Evolutionary conservation across 2,797 vertebrate genomes (phyloP).

Genomic region (Stomatorhinus walkeri): DNA sequence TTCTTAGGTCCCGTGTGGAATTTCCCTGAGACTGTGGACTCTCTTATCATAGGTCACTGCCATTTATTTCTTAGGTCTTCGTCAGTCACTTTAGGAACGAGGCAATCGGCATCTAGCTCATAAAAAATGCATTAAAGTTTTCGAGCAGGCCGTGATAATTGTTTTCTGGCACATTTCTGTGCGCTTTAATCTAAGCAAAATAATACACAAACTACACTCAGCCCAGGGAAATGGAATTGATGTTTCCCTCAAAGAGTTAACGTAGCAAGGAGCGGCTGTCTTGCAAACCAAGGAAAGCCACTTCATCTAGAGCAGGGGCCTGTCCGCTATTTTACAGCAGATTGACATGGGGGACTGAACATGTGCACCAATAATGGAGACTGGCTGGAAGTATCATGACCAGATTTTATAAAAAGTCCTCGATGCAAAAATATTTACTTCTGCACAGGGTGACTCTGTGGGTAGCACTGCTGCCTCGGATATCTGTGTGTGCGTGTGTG

Average conservation of each 20-base stretch:
- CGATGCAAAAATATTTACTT: background rate
- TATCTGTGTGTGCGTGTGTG: background rate
- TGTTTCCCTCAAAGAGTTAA: background rate
- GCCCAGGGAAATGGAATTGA: background rate
- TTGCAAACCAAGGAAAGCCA: background rate
- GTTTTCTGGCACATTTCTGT: background rate
- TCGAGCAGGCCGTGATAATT: background rate
- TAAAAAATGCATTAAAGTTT: slow-evolving; percentile 11
- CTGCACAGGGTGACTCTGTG: background rate
- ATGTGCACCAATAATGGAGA: background rate
- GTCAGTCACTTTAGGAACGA: background rate
- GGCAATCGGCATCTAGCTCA: background rate
- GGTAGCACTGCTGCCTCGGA: background rate
- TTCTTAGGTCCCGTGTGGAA: background rate
- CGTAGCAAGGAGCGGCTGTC: background rate
- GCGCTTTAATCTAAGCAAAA: background rate
- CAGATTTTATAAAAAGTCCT: background rate
- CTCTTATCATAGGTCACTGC: background rate
- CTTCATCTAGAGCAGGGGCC: background rate
- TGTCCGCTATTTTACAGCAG: background rate
- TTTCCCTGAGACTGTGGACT: background rate
- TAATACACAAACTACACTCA: background rate
- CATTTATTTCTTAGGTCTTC: background rate
- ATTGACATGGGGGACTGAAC: background rate
- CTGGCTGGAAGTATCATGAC: background rate